Base-by-base conservation (phyloP, 2,888 invertebrate species). In the Phyllotreta striolata region DNA sequence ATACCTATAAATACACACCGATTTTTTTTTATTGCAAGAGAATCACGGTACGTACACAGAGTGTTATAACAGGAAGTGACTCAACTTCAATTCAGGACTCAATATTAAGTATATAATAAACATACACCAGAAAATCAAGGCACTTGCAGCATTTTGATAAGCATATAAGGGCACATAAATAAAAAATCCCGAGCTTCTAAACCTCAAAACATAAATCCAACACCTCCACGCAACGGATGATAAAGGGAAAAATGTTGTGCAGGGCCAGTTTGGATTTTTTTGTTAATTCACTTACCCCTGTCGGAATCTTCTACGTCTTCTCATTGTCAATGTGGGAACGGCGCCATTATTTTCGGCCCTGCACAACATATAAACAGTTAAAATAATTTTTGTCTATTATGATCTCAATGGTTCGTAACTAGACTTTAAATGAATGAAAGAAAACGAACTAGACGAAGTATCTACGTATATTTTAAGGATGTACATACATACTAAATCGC, bases 321-420 rank as follows among this genome's bases (percentile, higher is more conserved):
- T 82, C 76, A 85, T 82, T 78, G 85, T 85, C 80, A 86, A 83
- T 79, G 85, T 85, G 78, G 85, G 83, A 64, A 81, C 79, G 78
- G 84, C 85, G 82, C 85, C 85, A 82, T 85, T 84, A 79, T 84
- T 83, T 84, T 85, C 85, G 82, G 84, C 85, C 85, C 86, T 86
- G 85, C 85, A 85, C 84, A 85, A 81, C 77, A 60, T 60, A 60
- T 41, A 52, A 60, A 60, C 35, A 49, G 60, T 60, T 60, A 60
- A 60, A 52, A 47, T 37, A 41, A 6, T 8, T 38, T 51, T 46
- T 51, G 24, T 24, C 24, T 24, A 24, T 24, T 24, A 24, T 24
- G 24, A 24, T 24, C 24, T 55, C 8, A 12, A 13, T 10, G 24
- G 13, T 46, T 41, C 5, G 8, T 44, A 39, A 9, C n/a, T 39